Conservation (phyloP, 2,113 vertebrate species). For the Puma concolor region DNA sequence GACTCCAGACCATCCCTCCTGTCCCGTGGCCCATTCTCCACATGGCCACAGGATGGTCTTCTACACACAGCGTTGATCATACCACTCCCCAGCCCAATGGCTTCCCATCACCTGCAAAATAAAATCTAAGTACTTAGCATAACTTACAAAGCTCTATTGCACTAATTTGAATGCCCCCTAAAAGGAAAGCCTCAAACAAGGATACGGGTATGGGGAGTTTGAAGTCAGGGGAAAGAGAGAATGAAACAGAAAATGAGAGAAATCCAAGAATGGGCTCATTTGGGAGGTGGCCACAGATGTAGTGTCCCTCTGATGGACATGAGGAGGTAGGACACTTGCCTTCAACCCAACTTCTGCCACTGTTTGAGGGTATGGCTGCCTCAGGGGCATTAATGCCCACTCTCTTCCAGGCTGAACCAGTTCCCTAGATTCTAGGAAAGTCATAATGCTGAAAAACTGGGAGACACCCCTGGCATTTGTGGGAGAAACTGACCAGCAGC, state of each 20-base stretch:
- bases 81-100: not conserved
- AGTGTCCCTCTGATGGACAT: not conserved
- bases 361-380: not conserved
- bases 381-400: not conserved
- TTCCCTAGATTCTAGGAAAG: not conserved
- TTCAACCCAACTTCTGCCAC: not conserved
- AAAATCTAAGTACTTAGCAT: not conserved
- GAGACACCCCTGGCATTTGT: not conserved
- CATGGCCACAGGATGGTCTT: not conserved
- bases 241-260: not conserved
- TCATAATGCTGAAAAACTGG: not conserved
- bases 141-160: not conserved
- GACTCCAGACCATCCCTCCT: fast-evolving
- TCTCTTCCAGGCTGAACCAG: not conserved
- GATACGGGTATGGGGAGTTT: not conserved
- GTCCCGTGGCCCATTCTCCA: not conserved
- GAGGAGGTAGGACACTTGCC: not conserved
- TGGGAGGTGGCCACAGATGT: not conserved
- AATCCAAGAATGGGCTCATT: not conserved
- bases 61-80: no score
- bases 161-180: not conserved
- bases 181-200: not conserved
- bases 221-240: not conserved
- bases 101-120: not conserved
- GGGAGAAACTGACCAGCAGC: not conserved